phyloP scores from a whole-genome alignment of 2,888 invertebrate species.

The Girardia tigrina region DNA sequence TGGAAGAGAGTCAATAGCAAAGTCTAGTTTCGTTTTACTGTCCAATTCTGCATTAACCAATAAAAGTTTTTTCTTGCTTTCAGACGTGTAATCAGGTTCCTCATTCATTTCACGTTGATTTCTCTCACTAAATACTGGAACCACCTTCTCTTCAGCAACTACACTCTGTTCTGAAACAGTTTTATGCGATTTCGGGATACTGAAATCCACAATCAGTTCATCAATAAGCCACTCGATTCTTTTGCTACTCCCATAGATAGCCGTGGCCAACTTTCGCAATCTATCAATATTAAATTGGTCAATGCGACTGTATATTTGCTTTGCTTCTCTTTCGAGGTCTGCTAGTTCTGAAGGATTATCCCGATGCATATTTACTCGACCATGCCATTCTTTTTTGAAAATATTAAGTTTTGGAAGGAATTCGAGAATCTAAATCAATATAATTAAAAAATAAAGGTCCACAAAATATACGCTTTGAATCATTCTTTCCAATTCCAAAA shows the following conservation, averaged over 20 bases:
- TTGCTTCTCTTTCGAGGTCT: not conserved
- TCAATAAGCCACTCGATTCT: not conserved
- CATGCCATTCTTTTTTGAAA: not conserved
- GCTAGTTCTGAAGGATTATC: not conserved
- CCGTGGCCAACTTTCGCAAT: not conserved
- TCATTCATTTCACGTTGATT: not conserved
- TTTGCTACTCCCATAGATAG: constrained; percentile 2
- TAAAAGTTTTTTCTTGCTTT: not conserved
- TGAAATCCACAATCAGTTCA: not conserved
- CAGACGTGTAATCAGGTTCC: not conserved
- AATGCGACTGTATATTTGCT: not conserved
- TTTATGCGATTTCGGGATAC: not conserved
- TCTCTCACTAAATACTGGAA: not conserved
- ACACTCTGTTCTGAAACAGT: not conserved
- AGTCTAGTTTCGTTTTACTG: not conserved
- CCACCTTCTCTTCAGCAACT: not conserved
- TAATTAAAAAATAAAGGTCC: not conserved
- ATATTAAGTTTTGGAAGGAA: not conserved
- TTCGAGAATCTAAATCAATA: not conserved
- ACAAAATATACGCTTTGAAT: not conserved
- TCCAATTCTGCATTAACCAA: not conserved
- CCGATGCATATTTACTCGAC: not conserved
- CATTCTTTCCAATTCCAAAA: not conserved
- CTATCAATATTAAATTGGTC: not conserved
- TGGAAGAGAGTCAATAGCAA: not conserved